These are phyloP conservation scores for human DNA, from an alignment of 2,113 vertebrate species.

Conservation along the genomic window DNA sequence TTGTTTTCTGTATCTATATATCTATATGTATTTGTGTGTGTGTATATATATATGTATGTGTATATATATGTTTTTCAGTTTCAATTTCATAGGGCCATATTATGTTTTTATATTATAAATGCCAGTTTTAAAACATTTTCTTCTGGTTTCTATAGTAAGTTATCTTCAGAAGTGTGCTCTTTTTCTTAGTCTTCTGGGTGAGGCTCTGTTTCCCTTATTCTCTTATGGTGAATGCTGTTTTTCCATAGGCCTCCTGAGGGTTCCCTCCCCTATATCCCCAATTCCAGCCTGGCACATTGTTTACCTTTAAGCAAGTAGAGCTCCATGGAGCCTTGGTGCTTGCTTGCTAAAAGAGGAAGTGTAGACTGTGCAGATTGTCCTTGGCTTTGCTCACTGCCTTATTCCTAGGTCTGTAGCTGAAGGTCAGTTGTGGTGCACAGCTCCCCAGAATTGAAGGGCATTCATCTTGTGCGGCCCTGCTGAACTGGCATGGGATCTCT, in stretches of 20 bases:
- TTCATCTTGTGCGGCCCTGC: background rate
- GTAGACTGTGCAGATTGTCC: background rate
- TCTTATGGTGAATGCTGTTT: background rate
- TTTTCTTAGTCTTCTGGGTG: background rate
- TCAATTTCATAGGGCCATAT: background rate
- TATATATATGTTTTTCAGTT: background rate
- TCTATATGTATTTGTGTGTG: too few species aligned
- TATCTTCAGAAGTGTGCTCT: background rate
- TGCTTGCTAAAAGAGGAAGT: background rate
- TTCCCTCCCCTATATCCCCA: background rate
- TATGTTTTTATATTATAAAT: background rate
- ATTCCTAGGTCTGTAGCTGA: background rate
- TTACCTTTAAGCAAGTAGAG: background rate
- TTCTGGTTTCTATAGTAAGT: slow-evolving; percentile 12
- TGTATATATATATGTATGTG: background rate
- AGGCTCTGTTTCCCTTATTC: background rate
- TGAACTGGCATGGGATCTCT: background rate
- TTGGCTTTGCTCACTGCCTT: background rate
- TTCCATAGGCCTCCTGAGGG: background rate
- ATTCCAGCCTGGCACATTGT: background rate
- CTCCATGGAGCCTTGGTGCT: background rate
- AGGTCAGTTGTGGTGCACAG: background rate
- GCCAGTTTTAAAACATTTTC: background rate
- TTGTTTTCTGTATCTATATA: background rate
- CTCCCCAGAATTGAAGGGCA: background rate